Evolutionary conservation across 1,140 invertebrate species (phyloP).

Genomic region (Drosophila parabipectinata): DNA sequence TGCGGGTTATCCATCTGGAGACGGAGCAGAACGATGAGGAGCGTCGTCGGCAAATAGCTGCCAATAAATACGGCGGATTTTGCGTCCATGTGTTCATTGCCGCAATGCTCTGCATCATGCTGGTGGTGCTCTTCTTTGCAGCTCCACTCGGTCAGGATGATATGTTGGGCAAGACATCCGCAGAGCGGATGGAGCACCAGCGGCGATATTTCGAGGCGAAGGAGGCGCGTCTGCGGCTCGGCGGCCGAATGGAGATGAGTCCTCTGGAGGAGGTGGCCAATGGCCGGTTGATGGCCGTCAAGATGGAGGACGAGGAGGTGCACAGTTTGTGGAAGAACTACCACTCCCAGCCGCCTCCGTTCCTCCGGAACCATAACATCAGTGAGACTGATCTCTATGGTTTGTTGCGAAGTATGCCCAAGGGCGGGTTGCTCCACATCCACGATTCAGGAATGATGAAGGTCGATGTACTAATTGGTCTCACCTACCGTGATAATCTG

Average conservation of each 20-base stretch:
- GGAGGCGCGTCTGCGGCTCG: conserved; percentile 46
- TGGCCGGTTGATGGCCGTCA: conserved; percentile 30
- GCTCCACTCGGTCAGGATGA: conserved; percentile 13
- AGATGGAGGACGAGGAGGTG: conserved; percentile 35
- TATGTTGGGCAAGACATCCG: neutral
- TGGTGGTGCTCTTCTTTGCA: conserved; percentile 38
- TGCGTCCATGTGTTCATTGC: conserved; percentile 13
- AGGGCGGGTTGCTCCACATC: conserved; percentile 89
- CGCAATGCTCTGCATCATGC: conserved; percentile 18
- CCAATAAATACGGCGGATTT: neutral
- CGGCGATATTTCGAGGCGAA: neutral
- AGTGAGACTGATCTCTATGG: conserved; percentile 88
- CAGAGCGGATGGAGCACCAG: conserved; percentile 16
- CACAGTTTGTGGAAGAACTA: conserved; percentile 44
- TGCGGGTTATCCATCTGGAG: conserved; percentile 9
- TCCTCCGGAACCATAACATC: conserved; percentile 87
- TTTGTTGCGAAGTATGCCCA: conserved; percentile 88
- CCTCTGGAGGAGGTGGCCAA: conserved; percentile 50
- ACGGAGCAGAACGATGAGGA: conserved; percentile 12
- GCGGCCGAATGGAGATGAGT: conserved; percentile 29
- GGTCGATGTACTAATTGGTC: conserved; percentile 84
- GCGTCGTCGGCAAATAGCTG: neutral
- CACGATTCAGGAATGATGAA: conserved; percentile 89
- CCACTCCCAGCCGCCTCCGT: conserved; percentile 85
- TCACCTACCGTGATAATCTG: conserved; percentile 28